Conservation (phyloP, 2,113 vertebrate genomes). For the Paramormyrops kingsleyae region DNA sequence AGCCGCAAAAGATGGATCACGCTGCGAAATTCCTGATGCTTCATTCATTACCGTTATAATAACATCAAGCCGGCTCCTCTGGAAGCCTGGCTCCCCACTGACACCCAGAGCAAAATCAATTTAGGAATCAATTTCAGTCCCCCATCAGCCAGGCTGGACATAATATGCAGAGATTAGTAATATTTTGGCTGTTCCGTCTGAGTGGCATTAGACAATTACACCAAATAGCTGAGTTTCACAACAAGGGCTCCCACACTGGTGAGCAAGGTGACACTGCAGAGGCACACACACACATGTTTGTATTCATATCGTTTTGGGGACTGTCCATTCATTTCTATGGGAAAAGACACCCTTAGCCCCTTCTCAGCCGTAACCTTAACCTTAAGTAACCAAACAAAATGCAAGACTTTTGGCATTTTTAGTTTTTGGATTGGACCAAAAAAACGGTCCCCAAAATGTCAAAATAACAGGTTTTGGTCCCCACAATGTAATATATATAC, state of each 20-base stretch:
- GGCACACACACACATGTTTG: neutral
- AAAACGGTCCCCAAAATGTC: neutral
- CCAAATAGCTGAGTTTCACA: neutral
- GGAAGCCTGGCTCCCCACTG: conserved; percentile 63
- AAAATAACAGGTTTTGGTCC: neutral
- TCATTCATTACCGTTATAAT: conserved; percentile 66
- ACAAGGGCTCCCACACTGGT: neutral
- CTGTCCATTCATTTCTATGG: neutral
- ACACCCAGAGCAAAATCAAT: conserved; percentile 77
- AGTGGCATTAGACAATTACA: conserved; percentile 18
- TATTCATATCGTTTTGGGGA: neutral
- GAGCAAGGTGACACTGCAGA: neutral
- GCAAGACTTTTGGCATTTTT: neutral
- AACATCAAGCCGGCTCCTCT: conserved; percentile 73
- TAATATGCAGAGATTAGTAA: conserved; percentile 31
- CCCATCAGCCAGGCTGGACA: conserved; percentile 47
- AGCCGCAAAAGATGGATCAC: conserved; percentile 43
- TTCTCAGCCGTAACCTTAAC: neutral
- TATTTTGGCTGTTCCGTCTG: conserved; percentile 25
- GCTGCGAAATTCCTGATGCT: conserved; percentile 21
- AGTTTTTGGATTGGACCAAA: neutral
- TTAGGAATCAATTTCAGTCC: conserved; percentile 67
- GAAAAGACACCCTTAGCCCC: neutral
- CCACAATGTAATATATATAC: neutral
- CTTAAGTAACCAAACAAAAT: neutral